These are phyloP conservation scores for Tigriopus californicus DNA, from an alignment of 2,888 invertebrate species.

Conservation along the genomic window DNA sequence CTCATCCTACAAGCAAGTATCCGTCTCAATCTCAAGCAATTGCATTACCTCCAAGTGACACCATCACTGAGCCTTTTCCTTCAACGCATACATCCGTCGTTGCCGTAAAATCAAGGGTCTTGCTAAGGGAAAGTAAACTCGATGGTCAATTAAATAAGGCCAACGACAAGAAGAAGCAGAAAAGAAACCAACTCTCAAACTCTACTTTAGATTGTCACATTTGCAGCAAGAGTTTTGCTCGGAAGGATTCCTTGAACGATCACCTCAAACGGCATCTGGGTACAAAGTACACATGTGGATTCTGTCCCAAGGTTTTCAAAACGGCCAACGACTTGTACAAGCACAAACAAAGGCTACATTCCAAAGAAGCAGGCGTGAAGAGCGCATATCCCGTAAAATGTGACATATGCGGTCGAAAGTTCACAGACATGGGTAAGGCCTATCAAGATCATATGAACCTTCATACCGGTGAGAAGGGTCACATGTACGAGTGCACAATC, in stretches of 20 bases:
- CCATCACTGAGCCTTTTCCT: neutral
- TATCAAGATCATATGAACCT: neutral
- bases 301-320: neutral
- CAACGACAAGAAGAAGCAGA: too few species aligned
- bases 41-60: neutral
- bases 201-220: neutral
- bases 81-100: too few species aligned
- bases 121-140: too few species aligned
- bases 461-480: neutral
- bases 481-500: neutral
- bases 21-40: too few species aligned
- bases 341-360: neutral
- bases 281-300: neutral
- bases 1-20: too few species aligned
- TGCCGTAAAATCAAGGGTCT: too few species aligned
- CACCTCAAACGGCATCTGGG: neutral
- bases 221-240: neutral
- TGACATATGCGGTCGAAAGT: neutral
- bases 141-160: too few species aligned
- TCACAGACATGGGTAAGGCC: neutral
- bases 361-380: neutral
- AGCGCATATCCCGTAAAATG: neutral
- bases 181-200: neutral
- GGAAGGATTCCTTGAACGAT: neutral
- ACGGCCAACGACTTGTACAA: conserved; percentile 2